Evolutionary conservation across 2,797 vertebrate genomes (phyloP).

Genomic region (Coracias cyanogaster): DNA sequence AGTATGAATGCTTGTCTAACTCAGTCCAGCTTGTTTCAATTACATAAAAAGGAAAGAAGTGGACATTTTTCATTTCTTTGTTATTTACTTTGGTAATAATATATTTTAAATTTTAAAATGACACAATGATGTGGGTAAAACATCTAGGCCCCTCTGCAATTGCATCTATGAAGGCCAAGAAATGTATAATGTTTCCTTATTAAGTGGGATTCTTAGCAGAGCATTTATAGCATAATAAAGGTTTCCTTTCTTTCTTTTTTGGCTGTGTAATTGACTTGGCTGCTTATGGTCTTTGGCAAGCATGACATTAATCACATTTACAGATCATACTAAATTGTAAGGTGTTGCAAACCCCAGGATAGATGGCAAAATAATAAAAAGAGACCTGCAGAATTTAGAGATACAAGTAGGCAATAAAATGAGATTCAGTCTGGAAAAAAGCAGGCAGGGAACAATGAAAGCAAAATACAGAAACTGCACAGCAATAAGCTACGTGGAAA

Average conservation of each 20-base stretch:
- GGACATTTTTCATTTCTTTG: background rate
- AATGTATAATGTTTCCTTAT: background rate
- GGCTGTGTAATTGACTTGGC: conserved; percentile 33
- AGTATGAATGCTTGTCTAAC: background rate
- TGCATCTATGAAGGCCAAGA: background rate
- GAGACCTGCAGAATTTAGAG: conserved; percentile 41
- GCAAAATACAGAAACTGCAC: background rate
- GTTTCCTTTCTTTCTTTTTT: background rate
- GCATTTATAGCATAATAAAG: conserved; percentile 39
- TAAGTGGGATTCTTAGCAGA: background rate
- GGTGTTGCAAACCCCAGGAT: conserved; percentile 36
- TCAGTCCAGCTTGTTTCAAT: background rate
- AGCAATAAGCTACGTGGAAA: conserved; percentile 3
- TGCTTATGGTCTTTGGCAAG: conserved; percentile 48
- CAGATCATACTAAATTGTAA: conserved; percentile 49
- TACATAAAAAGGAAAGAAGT: background rate
- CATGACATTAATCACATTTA: conserved; percentile 53
- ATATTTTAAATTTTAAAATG: background rate
- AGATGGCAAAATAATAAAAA: conserved; percentile 57
- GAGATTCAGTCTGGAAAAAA: conserved; percentile 29
- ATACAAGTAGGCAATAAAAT: conserved; percentile 42
- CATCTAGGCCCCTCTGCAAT: background rate
- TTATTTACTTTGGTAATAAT: background rate
- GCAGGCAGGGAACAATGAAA: conserved; percentile 25
- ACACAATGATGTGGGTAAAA: background rate